Conservation (phyloP, 1,140 invertebrate species). For the Diploscapter pachys region DNA sequence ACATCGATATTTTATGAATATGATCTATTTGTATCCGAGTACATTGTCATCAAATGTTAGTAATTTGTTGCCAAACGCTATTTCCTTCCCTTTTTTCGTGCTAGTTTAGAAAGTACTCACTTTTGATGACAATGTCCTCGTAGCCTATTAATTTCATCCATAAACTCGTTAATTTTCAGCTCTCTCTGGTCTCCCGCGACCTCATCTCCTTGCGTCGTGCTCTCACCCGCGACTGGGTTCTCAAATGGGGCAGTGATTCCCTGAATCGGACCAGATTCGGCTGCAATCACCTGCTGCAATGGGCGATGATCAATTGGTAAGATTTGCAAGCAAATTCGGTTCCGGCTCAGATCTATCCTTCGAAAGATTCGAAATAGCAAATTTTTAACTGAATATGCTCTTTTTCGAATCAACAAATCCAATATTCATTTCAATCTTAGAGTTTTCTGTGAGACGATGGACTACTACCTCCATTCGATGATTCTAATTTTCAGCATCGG, state of each 20-base stretch:
- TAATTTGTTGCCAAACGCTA: conserved; percentile 18
- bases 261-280: conserved; percentile 18
- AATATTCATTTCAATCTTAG: no score
- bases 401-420: no score
- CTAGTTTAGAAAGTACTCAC: no score
- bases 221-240: background rate
- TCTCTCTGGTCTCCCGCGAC: conserved; percentile 24
- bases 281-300: conserved; percentile 13
- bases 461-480: no score
- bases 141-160: background rate
- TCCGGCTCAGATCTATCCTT: no score
- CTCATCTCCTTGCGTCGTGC: conserved; percentile 19
- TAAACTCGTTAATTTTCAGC: background rate
- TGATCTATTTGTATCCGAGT: no score
- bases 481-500: conserved; percentile 7
- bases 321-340: no score
- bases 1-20: no score
- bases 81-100: background rate
- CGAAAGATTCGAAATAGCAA: no score
- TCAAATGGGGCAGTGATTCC: conserved; percentile 9
- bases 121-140: conserved; percentile 20
- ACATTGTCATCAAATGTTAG: background rate
- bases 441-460: no score
- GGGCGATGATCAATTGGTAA: conserved; percentile 24
- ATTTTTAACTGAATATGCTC: no score